Percentiles rank a stretch among this genome's conserved stretches.
Conservation (phyloP, 1,140 invertebrate genomes). For the Eurosta solidaginis region DNA sequence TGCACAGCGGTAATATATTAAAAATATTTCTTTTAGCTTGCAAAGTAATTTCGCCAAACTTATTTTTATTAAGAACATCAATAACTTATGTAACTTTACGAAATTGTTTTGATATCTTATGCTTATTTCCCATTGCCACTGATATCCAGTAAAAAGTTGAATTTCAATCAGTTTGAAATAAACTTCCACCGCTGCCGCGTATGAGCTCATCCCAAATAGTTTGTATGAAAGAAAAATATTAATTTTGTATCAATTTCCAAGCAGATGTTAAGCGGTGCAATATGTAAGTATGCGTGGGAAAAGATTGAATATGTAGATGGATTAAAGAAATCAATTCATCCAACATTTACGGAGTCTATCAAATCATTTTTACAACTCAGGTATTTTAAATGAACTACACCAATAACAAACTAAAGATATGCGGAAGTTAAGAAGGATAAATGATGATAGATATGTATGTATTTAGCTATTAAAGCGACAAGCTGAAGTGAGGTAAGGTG, state of each 20-base stretch:
- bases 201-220: neutral
- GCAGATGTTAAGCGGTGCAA: neutral
- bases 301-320: neutral
- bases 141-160: neutral
- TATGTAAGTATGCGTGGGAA: too few relatives aligned
- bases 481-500: neutral
- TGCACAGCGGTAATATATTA: too few relatives aligned
- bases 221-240: constrained; percentile 2
- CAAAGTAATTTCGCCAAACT: too few relatives aligned
- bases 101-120: too few relatives aligned
- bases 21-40: too few relatives aligned
- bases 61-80: neutral
- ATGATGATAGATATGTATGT: neutral
- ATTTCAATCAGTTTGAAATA: neutral
- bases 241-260: neutral
- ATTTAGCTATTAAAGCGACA: neutral
- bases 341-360: neutral
- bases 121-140: neutral
- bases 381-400: neutral
- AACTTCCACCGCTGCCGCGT: neutral
- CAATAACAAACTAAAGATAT: neutral
- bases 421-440: neutral
- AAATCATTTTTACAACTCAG: neutral
- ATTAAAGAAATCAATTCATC: constrained; percentile 11
- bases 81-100: too few relatives aligned